A percentile compares a stretch with the other conserved stretches of the same genome.
phyloP scores from a whole-genome alignment of 2,888 invertebrate genomes.

The Agrotis ipsilon region DNA sequence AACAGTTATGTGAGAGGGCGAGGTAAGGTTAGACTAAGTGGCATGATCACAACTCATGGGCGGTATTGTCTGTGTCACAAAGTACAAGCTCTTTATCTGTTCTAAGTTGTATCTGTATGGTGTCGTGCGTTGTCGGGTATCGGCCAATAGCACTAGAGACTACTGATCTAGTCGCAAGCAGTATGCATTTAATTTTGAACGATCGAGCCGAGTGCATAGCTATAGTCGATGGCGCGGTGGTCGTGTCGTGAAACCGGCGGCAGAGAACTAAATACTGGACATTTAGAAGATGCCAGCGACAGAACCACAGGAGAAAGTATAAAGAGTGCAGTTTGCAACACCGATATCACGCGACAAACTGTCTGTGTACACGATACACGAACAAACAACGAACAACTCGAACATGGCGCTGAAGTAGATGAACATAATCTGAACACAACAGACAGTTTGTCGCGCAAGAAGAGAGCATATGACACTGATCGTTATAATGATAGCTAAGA shows the following conservation, averaged over 20 bases:
- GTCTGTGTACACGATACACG: constrained; percentile 65
- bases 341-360: constrained; percentile 85
- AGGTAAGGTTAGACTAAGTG: constrained; percentile 87
- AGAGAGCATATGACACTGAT: constrained; percentile 89
- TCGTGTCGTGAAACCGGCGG: constrained; percentile 83
- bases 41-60: constrained; percentile 85
- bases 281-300: constrained; percentile 89
- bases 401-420: constrained; percentile 2
- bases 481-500: constrained; percentile 88
- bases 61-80: constrained; percentile 90
- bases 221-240: constrained; percentile 88
- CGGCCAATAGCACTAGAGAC: constrained; percentile 91
- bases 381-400: constrained; percentile 6
- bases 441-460: constrained; percentile 82
- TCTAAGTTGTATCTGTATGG: constrained; percentile 88
- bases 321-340: constrained; percentile 92
- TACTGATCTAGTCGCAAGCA: constrained; percentile 91
- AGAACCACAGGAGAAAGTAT: constrained; percentile 90
- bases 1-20: constrained; percentile 90
- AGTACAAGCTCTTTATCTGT: constrained; percentile 91
- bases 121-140: constrained; percentile 90
- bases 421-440: constrained; percentile 32
- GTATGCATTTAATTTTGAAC: constrained; percentile 90
- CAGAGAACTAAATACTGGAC: constrained; percentile 86
- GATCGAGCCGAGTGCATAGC: constrained; percentile 90